Percentiles rank a stretch among this genome's conserved stretches.
phyloP scores from a whole-genome alignment of 2,113 vertebrate species.

The Indicator maculatus region DNA sequence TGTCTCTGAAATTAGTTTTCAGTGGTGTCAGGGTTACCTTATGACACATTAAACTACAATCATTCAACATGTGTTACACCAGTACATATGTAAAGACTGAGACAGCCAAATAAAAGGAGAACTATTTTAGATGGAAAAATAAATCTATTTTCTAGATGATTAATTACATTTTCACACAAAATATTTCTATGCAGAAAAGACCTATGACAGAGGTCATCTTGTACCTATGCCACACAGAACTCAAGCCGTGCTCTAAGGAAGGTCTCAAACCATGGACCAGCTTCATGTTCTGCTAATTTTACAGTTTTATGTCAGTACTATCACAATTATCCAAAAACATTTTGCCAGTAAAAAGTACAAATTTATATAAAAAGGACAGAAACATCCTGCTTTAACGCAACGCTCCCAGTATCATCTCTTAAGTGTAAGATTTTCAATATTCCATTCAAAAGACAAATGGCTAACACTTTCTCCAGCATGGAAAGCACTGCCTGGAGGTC shows the following conservation, averaged over 20 bases:
- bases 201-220: rapidly evolving
- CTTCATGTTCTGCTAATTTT: neutral
- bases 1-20: neutral
- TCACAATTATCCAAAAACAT: neutral
- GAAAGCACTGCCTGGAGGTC: neutral
- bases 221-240: neutral
- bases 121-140: neutral
- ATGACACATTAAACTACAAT: neutral
- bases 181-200: neutral
- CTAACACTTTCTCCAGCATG: neutral
- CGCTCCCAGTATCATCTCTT: neutral
- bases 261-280: neutral
- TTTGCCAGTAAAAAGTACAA: neutral
- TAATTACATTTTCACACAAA: neutral
- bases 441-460: neutral
- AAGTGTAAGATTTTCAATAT: neutral
- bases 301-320: neutral
- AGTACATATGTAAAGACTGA: neutral
- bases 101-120: neutral
- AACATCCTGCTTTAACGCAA: neutral
- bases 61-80: neutral
- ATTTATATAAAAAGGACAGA: neutral
- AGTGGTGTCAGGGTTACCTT: neutral
- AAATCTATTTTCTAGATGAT: neutral
- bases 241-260: neutral